A percentile compares a stretch with the other conserved stretches of the same genome.
These are phyloP conservation scores for Lasiommata megera DNA, from an alignment of 2,888 invertebrate species.

Conservation along the genomic window DNA sequence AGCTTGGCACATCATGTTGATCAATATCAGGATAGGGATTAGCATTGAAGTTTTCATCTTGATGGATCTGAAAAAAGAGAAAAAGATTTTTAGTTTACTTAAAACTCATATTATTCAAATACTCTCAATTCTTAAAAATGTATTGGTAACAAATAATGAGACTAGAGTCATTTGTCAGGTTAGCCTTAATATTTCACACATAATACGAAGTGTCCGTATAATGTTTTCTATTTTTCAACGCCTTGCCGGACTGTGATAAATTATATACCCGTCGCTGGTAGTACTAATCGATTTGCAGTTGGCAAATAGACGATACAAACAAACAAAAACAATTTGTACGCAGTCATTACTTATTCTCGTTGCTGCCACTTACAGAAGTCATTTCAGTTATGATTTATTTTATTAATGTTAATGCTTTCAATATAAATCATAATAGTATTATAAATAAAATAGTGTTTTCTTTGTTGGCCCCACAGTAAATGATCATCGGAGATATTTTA, in stretches of 20 bases:
- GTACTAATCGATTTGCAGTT: conserved; percentile 26
- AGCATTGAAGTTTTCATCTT: conserved; percentile 55
- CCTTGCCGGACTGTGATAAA: conserved; percentile 29
- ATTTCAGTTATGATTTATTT: conserved; percentile 19
- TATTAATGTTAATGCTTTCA: not conserved
- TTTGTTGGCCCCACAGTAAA: too few species aligned
- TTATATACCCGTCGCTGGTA: conserved; percentile 23
- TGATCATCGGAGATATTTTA: too few species aligned
- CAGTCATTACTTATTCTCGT: conserved; percentile 19
- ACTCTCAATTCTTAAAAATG: not conserved
- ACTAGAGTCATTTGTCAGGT: conserved; percentile 15
- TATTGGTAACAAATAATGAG: conserved; percentile 3
- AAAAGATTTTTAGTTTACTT: conserved; percentile 21
- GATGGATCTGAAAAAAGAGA: conserved; percentile 52
- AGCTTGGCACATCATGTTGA: conserved; percentile 48
- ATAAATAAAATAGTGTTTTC: too few species aligned
- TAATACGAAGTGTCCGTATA: conserved; percentile 7
- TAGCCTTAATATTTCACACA: conserved; percentile 20
- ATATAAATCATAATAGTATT: too few species aligned
- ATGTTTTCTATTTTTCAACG: conserved; percentile 24
- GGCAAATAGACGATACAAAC: conserved; percentile 18
- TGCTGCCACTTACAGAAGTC: conserved; percentile 3
- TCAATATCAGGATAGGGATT: conserved; percentile 49
- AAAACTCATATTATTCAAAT: not conserved
- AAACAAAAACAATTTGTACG: conserved; percentile 16